Evolutionary conservation across 1,140 invertebrate species (phyloP).

Genomic region (Philaenus spumarius): DNA sequence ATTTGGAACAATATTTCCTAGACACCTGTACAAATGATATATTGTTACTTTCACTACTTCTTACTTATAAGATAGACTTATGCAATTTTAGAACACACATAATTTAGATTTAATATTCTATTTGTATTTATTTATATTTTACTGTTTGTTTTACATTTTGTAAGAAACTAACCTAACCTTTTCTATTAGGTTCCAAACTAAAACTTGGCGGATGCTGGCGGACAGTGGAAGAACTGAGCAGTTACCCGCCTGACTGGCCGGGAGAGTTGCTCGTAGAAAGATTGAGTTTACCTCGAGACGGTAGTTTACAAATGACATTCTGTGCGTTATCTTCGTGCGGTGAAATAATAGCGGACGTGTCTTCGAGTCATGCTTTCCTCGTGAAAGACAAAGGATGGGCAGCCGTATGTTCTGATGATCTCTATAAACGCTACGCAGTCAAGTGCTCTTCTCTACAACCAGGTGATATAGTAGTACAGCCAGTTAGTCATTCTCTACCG

Average conservation of each 20-base stretch:
- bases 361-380: constrained; percentile 17
- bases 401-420: constrained; percentile 20
- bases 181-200: constrained; percentile 5
- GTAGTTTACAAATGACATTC: not conserved
- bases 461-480: constrained; percentile 21
- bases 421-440: constrained; percentile 19
- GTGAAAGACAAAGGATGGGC: constrained; percentile 26
- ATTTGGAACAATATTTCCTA: too few relatives aligned
- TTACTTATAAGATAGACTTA: too few relatives aligned
- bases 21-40: too few relatives aligned
- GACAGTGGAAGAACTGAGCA: constrained; percentile 21
- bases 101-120: not conserved
- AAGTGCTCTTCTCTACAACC: constrained; percentile 21
- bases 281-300: not conserved
- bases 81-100: not conserved
- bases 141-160: not conserved
- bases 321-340: constrained; percentile 1
- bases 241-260: constrained; percentile 18
- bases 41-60: too few relatives aligned
- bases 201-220: constrained; percentile 15
- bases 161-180: not conserved
- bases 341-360: constrained; percentile 18
- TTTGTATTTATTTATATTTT: not conserved
- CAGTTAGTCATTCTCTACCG: constrained; percentile 3
- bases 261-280: constrained; percentile 21